These are phyloP conservation scores for Harpalus rufipes DNA, from an alignment of 2,888 invertebrate genomes.

Conservation along the genomic window DNA sequence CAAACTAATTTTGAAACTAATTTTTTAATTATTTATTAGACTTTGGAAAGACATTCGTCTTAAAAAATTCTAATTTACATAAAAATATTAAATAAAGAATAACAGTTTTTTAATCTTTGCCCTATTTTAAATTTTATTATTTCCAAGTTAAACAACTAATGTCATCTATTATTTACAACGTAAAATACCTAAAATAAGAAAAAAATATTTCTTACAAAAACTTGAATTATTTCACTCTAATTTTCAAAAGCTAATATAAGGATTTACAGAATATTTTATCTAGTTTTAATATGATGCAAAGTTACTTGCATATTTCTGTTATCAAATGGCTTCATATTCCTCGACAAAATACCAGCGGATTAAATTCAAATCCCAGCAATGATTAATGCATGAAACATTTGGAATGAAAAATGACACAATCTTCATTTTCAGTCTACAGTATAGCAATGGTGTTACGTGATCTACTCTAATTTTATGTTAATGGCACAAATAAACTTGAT, in stretches of 20 bases:
- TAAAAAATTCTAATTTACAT: too few relatives aligned
- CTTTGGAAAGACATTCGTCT: too few relatives aligned
- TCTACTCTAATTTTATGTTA: constrained; percentile 32
- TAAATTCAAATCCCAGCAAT: constrained; percentile 5
- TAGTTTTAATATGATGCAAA: neutral
- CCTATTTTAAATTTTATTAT: too few relatives aligned
- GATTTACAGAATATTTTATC: neutral
- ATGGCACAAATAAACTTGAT: constrained; percentile 23
- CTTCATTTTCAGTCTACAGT: neutral
- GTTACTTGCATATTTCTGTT: neutral
- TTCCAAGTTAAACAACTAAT: too few relatives aligned
- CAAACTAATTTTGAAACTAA: neutral
- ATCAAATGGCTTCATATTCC: neutral
- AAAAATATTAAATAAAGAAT: too few relatives aligned
- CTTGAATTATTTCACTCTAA: too few relatives aligned
- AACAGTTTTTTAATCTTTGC: too few relatives aligned
- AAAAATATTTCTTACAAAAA: too few relatives aligned
- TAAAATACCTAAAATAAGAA: too few relatives aligned
- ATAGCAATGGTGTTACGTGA: constrained; percentile 11
- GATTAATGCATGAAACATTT: constrained; percentile 27
- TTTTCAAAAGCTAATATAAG: too few relatives aligned
- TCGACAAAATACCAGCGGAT: constrained; percentile 5
- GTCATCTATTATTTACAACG: too few relatives aligned
- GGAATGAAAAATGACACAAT: constrained; percentile 37
- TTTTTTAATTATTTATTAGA: too few relatives aligned